phyloP scores from a whole-genome alignment of 2,888 invertebrate species.

The Hemithea aestivaria region DNA sequence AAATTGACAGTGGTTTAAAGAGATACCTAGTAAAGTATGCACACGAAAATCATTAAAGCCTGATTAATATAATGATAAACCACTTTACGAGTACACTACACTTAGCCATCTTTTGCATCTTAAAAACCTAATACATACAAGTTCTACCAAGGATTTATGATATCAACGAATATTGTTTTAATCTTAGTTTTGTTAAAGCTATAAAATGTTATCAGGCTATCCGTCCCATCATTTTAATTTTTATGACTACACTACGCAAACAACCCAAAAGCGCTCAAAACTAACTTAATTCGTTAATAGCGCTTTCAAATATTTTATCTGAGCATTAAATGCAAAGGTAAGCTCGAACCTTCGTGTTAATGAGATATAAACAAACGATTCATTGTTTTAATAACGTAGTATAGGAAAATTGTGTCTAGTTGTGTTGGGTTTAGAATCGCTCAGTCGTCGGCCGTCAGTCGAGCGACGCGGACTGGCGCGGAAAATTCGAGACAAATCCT shows the following conservation, averaged over 20 bases:
- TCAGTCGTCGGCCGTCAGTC: slow-evolving; percentile 41
- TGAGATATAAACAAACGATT: slow-evolving; percentile 41
- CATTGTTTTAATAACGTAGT: slow-evolving; percentile 35
- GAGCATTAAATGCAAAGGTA: slow-evolving; percentile 21
- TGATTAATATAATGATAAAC: too few species aligned
- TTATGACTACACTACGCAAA: slow-evolving; percentile 3
- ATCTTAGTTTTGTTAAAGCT: too few species aligned
- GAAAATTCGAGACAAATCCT: slow-evolving; percentile 27
- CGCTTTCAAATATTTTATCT: slow-evolving; percentile 13
- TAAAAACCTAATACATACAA: too few species aligned
- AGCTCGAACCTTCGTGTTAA: slow-evolving; percentile 32
- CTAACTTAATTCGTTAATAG: slow-evolving; percentile 19
- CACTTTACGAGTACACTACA: too few species aligned
- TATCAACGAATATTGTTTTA: too few species aligned
- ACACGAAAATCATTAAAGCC: too few species aligned
- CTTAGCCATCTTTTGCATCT: too few species aligned
- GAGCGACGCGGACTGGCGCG: slow-evolving; percentile 51
- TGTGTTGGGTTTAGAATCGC: slow-evolving; percentile 31
- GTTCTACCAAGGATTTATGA: too few species aligned
- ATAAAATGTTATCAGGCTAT: too few species aligned
- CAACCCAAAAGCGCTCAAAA: slow-evolving; percentile 15
- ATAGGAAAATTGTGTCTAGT: slow-evolving; percentile 19
- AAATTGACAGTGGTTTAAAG: too few species aligned
- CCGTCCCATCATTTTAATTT: too few species aligned
- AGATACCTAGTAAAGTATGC: too few species aligned